phyloP scores from a whole-genome alignment of 2,113 vertebrate species.

The Oncorhynchus keta region DNA sequence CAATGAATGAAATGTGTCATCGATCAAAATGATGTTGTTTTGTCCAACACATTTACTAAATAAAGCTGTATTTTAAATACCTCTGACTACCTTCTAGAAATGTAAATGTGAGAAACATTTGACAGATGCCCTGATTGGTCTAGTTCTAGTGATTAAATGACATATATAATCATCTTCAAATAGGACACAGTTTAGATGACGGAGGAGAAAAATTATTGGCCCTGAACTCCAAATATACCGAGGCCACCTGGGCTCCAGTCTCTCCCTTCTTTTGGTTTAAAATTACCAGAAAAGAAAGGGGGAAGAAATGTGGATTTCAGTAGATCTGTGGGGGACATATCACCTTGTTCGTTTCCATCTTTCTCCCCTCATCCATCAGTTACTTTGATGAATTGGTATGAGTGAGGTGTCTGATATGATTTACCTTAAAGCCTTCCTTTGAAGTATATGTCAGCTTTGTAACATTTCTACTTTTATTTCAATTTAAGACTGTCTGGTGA shows the following conservation, averaged over 20 bases:
- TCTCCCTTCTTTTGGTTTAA: background rate
- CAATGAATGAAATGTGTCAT: constrained; percentile 16
- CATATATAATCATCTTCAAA: background rate
- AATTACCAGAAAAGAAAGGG: background rate
- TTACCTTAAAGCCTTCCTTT: constrained; percentile 30
- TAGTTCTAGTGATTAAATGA: background rate
- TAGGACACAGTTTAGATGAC: background rate
- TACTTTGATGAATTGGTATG: constrained; percentile 34
- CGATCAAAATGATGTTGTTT: constrained; percentile 3
- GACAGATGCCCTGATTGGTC: background rate
- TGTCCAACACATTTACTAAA: constrained; percentile 1
- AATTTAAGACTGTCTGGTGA: constrained; percentile 11
- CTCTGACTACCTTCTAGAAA: background rate
- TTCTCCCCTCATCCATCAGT: constrained; percentile 23
- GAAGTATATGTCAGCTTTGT: constrained; percentile 32
- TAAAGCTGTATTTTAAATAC: constrained; percentile 10
- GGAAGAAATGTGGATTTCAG: background rate
- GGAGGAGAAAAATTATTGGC: background rate
- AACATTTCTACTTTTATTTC: constrained; percentile 45
- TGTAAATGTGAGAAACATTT: background rate
- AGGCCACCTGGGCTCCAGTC: background rate
- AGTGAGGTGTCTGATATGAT: constrained; percentile 36
- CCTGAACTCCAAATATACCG: background rate
- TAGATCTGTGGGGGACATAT: background rate
- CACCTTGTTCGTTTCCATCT: background rate